Percentiles rank a stretch among this genome's conserved stretches.
Evolutionary conservation across 2,797 vertebrate genomes (phyloP).

Genomic region (Phoeniculus purpureus): DNA sequence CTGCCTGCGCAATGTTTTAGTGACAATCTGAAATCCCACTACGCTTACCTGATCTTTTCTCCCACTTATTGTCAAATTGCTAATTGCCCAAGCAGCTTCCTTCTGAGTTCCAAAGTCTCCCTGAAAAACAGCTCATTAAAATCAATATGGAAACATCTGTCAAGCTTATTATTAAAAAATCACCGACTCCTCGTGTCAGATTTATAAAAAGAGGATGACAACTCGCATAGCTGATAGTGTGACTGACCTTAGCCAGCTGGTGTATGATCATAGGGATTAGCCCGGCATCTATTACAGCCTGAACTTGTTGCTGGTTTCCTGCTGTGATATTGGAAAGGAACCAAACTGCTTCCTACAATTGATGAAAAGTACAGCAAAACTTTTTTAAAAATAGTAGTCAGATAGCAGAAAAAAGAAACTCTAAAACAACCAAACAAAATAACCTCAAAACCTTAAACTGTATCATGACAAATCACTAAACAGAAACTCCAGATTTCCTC

Average conservation of each 20-base stretch:
- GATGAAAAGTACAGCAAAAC: slow-evolving; percentile 50
- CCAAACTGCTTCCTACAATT: slow-evolving; percentile 95
- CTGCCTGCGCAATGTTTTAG: background rate
- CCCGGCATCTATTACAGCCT: slow-evolving; percentile 96
- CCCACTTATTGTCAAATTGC: slow-evolving; percentile 98
- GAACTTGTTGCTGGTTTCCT: slow-evolving; percentile 99
- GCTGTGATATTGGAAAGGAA: slow-evolving; percentile 99
- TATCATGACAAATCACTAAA: background rate
- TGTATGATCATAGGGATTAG: slow-evolving; percentile 99
- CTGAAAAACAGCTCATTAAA: slow-evolving; percentile 78
- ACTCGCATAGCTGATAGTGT: slow-evolving; percentile 45
- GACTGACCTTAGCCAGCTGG: slow-evolving; percentile 95
- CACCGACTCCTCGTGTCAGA: slow-evolving; percentile 7
- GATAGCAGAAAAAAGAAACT: background rate
- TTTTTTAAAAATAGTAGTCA: background rate
- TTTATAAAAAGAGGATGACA: slow-evolving; percentile 69
- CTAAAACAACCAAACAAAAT: background rate
- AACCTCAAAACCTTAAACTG: background rate
- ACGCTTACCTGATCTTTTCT: slow-evolving; percentile 94
- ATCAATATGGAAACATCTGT: slow-evolving; percentile 46
- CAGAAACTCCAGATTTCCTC: background rate
- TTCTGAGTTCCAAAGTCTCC: slow-evolving; percentile 99
- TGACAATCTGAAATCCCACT: background rate
- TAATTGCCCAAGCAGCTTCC: slow-evolving; percentile 99
- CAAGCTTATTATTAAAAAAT: slow-evolving; percentile 45